phyloP scores from a whole-genome alignment of 2,888 invertebrate species.

The Ophonus ardosiacus region DNA sequence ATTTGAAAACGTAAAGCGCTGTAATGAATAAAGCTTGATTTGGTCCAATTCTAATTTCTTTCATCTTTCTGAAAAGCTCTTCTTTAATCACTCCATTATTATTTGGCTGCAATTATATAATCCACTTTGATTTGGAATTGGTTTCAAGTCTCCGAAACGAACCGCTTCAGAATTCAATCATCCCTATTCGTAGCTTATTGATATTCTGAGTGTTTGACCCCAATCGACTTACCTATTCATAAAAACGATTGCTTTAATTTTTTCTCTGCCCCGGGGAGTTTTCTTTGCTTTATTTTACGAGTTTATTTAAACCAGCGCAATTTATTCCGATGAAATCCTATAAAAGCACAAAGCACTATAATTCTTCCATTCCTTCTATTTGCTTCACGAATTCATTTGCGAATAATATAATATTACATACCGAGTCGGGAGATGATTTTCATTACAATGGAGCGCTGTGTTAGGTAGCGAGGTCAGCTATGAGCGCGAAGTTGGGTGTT shows the following conservation, averaged over 20 bases:
- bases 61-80: constrained; percentile 21
- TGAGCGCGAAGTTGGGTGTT: too few species aligned
- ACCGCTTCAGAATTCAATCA: constrained; percentile 50
- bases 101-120: constrained; percentile 55
- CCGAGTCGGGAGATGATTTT: too few species aligned
- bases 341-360: constrained; percentile 17
- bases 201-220: constrained; percentile 45
- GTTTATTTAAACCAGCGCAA: constrained; percentile 43
- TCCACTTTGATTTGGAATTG: constrained; percentile 53
- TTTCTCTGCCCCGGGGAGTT: constrained; percentile 16
- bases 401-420: background rate
- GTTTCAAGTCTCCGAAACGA: constrained; percentile 40
- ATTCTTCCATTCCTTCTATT: constrained; percentile 32
- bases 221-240: constrained; percentile 49
- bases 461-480: too few species aligned
- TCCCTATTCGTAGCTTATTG: constrained; percentile 45
- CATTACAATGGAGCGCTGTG: too few species aligned
- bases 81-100: constrained; percentile 55
- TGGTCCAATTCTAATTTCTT: background rate
- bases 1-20: background rate
- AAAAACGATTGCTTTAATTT: constrained; percentile 48
- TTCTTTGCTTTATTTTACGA: constrained; percentile 38
- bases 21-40: constrained; percentile 22
- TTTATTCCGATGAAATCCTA: constrained; percentile 16
- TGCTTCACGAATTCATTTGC: constrained; percentile 5